phyloP scores from a whole-genome alignment of 2,797 vertebrate species.

The Neoniphon sammara region DNA sequence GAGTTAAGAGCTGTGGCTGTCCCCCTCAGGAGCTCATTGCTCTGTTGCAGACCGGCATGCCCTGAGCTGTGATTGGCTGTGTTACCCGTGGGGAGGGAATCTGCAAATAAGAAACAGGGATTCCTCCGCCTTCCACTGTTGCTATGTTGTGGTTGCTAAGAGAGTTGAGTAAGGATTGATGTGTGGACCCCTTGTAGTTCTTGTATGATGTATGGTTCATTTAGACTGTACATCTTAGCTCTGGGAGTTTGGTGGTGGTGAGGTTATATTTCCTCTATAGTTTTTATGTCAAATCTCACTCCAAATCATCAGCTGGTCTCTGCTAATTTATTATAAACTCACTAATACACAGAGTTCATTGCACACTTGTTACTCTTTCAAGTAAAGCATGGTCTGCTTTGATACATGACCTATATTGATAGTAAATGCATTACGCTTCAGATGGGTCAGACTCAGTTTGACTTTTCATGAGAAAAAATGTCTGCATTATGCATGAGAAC shows the following conservation, averaged over 20 bases:
- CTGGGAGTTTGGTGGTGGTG: constrained; percentile 2
- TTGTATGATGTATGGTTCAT: constrained; percentile 34
- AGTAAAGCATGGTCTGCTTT: constrained; percentile 33
- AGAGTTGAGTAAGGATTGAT: constrained; percentile 60
- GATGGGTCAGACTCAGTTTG: neutral
- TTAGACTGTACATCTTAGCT: neutral
- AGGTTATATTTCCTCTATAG: neutral
- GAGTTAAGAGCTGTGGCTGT: constrained; percentile 62
- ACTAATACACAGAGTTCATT: constrained; percentile 1
- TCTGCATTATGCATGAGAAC: constrained; percentile 20
- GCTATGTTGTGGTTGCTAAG: constrained; percentile 82
- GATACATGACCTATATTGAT: constrained; percentile 5
- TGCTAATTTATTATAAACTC: constrained; percentile 14
- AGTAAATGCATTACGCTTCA: neutral
- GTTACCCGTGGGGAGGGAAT: constrained; percentile 73
- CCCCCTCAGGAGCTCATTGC: constrained; percentile 67
- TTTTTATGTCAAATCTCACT: constrained; percentile 23
- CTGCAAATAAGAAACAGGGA: constrained; percentile 81
- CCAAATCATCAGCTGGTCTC: constrained; percentile 20
- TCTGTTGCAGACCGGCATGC: constrained; percentile 66
- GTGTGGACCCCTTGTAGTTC: constrained; percentile 40
- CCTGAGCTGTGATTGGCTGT: constrained; percentile 82
- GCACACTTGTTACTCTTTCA: constrained; percentile 3
- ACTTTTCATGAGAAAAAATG: neutral
- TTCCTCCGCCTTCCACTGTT: constrained; percentile 80